Evolutionary conservation across 1,140 invertebrate genomes (phyloP).

Genomic region (Neodiprion pinetum): DNA sequence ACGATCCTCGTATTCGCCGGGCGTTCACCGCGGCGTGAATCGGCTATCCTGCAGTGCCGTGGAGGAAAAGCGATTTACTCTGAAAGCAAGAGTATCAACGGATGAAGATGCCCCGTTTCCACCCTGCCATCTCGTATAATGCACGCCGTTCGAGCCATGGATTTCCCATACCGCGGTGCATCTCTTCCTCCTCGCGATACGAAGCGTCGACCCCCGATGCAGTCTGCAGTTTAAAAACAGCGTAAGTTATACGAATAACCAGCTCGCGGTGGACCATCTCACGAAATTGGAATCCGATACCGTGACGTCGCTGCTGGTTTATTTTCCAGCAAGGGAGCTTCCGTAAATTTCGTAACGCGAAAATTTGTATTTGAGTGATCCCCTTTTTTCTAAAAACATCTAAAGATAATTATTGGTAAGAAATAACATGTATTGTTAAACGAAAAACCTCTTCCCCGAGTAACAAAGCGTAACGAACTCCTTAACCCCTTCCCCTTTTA

Average conservation of each 20-base stretch:
- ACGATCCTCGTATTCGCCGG: neutral
- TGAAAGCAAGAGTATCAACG: conserved; percentile 12
- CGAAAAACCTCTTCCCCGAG: no score
- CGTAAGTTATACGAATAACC: neutral
- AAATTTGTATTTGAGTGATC: no score
- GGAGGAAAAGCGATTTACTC: conserved; percentile 11
- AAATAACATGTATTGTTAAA: no score
- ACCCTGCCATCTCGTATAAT: neutral
- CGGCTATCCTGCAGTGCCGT: neutral
- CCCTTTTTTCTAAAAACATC: no score
- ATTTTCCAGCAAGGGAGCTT: neutral
- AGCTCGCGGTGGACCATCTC: neutral
- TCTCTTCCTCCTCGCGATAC: neutral
- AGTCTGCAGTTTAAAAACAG: neutral
- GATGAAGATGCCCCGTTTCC: conserved; percentile 13
- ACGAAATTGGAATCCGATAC: neutral
- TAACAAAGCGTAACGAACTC: no score
- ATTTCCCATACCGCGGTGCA: neutral
- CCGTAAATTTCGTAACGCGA: no score
- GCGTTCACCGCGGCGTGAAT: neutral
- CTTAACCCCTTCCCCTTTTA: no score
- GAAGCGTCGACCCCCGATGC: neutral
- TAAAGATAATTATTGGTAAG: no score
- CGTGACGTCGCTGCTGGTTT: neutral
- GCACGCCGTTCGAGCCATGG: neutral